Base-by-base conservation (phyloP, 2,888 invertebrate genomes). In the Macaria notata region DNA sequence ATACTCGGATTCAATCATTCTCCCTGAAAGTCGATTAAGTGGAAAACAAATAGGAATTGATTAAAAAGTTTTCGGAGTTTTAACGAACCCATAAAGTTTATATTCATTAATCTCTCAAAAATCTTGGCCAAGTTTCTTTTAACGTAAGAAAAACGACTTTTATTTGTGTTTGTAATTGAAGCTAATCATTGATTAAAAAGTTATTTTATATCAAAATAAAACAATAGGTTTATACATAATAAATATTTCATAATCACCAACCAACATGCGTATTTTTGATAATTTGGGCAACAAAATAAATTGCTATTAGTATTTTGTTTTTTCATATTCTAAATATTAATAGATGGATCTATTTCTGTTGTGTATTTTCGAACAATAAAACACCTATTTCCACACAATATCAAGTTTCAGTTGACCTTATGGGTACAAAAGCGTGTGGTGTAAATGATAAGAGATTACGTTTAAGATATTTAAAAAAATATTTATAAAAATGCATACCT, bases 351-450 rank as follows among this genome's bases (percentile, higher is more conserved):
- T 72, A 70, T 73, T 61, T 59, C 65, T 61, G 73, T 73, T 73
- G 71, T 75, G 76, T 69, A 73, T 71, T 75, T 74, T 77, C 71
- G 73, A 79, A 79, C 76, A 78, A 78, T 76, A 50, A 46, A 19
- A 66, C 71, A 75, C 76, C 79, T 77, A 79, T 79, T 79, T 76
- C 75, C 69, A 75, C 77, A 76, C 72, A 76, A 78, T 76, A 80
- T 76, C 75, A 71, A 71, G 72, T 76, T 75, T 67, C 66, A 70
- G 70, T 75, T 77, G 76, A 80, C 80, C 79, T 76, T 72, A 70
- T 69, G 64, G 52, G 51, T 31, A 52, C 31, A 43, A 36, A 41
- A n/a, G 30, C 57, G 55, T 38, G 6, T 68, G 73, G 76, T 57
- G 5, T 31, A 69, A 71, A 61, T 59, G 4, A 62, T 31, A 43